Evolutionary conservation across 1,140 invertebrate species (phyloP).

Genomic region (Cotesia glomerata): DNA sequence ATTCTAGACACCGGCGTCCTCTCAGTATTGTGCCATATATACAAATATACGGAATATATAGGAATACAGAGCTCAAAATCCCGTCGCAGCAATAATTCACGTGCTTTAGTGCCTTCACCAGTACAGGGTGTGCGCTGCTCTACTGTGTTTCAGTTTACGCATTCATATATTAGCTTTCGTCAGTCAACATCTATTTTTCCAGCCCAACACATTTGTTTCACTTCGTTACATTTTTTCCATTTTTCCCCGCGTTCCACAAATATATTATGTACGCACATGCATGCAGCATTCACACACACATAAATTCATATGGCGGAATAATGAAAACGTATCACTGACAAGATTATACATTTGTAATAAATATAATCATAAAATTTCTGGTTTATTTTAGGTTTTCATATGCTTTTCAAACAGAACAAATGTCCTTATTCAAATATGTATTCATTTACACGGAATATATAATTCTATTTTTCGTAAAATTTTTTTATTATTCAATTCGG

Average conservation of each 20-base stretch:
- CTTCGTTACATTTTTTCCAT: neutral
- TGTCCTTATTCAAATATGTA: too few relatives aligned
- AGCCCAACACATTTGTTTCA: neutral
- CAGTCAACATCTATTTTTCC: constrained; percentile 3
- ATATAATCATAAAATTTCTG: too few relatives aligned
- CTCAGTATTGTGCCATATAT: neutral
- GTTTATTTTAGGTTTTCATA: too few relatives aligned
- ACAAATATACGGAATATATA: neutral
- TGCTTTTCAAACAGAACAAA: too few relatives aligned
- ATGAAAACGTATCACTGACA: neutral
- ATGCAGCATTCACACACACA: neutral
- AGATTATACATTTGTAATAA: neutral
- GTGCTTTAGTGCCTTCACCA: neutral
- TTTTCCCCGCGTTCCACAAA: neutral
- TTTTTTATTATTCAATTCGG: too few relatives aligned
- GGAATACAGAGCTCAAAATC: neutral
- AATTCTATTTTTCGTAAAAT: too few relatives aligned
- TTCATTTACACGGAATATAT: too few relatives aligned
- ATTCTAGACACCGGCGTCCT: neutral
- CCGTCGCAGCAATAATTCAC: constrained; percentile 9
- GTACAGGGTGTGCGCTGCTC: neutral
- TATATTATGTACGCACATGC: neutral
- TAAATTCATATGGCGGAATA: neutral
- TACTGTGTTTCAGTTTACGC: neutral
- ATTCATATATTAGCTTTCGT: constrained; percentile 11